These are phyloP conservation scores for Ophraella communa DNA, from an alignment of 2,888 invertebrate species.

Conservation along the genomic window DNA sequence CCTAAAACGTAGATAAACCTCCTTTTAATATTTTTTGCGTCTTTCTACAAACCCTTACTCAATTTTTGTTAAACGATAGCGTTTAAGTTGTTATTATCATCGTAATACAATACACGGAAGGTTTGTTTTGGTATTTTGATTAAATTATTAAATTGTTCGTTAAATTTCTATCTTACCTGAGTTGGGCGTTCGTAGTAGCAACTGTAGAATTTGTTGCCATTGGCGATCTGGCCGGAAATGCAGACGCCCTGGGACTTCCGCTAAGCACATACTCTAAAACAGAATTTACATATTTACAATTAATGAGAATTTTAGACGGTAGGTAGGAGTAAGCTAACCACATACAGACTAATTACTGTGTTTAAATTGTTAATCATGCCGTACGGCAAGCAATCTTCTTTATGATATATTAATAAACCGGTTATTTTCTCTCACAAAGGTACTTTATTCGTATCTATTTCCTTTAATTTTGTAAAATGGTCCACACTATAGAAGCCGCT, in stretches of 20 bases:
- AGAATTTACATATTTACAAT: conserved; percentile 37
- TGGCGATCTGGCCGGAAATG: conserved; percentile 61
- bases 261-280: conserved; percentile 65
- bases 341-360: conserved; percentile 28
- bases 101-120: not conserved
- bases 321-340: conserved; percentile 14
- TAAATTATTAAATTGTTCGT: conserved; percentile 14
- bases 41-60: too few species aligned
- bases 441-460: not conserved
- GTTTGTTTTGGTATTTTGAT: conserved; percentile 9
- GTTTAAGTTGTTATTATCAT: not conserved
- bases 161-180: conserved; percentile 60
- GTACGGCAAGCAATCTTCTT: not conserved
- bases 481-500: too few species aligned
- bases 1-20: too few species aligned
- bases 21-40: too few species aligned
- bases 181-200: conserved; percentile 48
- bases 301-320: conserved; percentile 29
- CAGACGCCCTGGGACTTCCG: conserved; percentile 62
- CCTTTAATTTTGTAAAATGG: not conserved
- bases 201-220: conserved; percentile 50
- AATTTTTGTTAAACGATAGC: too few species aligned
- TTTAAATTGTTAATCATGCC: conserved; percentile 26
- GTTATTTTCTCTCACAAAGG: not conserved
- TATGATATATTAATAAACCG: not conserved